Conservation (phyloP, 2,113 vertebrate genomes). For the Scomber japonicus region DNA sequence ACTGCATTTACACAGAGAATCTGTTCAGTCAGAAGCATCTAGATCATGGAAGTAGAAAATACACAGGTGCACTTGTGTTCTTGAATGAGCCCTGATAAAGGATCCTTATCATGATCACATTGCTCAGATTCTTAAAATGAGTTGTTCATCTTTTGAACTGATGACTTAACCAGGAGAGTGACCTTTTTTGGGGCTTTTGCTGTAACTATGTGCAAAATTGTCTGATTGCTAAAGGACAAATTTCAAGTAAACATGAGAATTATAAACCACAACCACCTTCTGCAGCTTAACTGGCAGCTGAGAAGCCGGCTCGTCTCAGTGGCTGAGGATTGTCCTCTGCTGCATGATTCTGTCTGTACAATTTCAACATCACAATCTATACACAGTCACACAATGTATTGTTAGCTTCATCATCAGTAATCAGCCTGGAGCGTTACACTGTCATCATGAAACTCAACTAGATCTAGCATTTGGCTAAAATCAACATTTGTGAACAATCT, state of each 20-base stretch:
- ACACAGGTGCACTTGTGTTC: background rate
- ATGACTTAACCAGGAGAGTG: background rate
- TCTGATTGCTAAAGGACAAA: constrained; percentile 42
- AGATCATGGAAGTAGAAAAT: background rate
- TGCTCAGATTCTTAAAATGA: background rate
- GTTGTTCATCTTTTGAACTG: too few species aligned
- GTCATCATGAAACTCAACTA: constrained; percentile 54
- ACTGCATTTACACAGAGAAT: constrained; percentile 18
- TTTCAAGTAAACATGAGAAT: constrained; percentile 70
- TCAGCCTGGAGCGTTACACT: constrained; percentile 38
- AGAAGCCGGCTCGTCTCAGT: constrained; percentile 25
- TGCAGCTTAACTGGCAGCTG: constrained; percentile 28
- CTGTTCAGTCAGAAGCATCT: too few species aligned
- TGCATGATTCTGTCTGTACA: constrained; percentile 42
- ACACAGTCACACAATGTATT: constrained; percentile 59
- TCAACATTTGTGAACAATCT: constrained; percentile 51
- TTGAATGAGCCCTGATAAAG: background rate
- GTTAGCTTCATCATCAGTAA: constrained; percentile 46
- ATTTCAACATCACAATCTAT: constrained; percentile 43
- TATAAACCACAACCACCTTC: constrained; percentile 35
- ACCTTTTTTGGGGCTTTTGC: background rate
- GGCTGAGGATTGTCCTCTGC: constrained; percentile 59
- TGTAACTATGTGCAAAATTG: constrained; percentile 3
- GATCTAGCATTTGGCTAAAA: constrained; percentile 46
- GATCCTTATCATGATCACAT: too few species aligned